Evolutionary conservation across 2,797 vertebrate genomes (phyloP), one percentile per base, ranked within the genome.

Genomic region (Nothura maculosa): DNA sequence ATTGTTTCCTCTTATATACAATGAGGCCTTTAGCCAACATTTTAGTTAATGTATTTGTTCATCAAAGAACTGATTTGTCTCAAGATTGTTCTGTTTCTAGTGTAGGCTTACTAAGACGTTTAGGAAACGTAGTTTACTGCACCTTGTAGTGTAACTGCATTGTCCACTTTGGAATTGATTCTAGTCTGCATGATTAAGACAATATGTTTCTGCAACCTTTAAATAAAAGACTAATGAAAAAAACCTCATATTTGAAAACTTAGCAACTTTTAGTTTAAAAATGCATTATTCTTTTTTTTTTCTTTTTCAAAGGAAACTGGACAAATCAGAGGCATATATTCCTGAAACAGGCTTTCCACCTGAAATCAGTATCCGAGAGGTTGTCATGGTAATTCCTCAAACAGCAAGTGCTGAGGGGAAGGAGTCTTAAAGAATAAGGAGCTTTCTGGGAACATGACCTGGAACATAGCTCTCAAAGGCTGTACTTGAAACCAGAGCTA

Each of bases 331-430:
- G 17, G 38, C 42, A 61, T 2, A 61, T 80, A 60, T 12, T 62
- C 45, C 60, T 38, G 25, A 45, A 58, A 47, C 54, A 73, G 58
- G 36, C 45, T 91, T 92, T 55, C 45, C 34, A 48, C 48, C 58
- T 25, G 58, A 91, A 81, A 83, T 45, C 54, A 34, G 14, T 8
- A 3, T 63, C 40, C 10, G 17, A 3, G 27, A 4, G 1, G 21
- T 16, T 45, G 34, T 55, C 4, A 0, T 0, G 0, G 40, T 40
- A 24, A 14, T 75, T 81, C n/a, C 9, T 43, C 36, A 75, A 40
- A 10, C 28, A 73, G 30, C 27, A 75, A 84, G 30, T 8, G 80
- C 52, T 79, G 21, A 4, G 4, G 28, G 9, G 62, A 79, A 76
- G 38, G 8, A 86, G 19, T 22, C 24, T 36, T 38, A 77, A 83